Evolutionary conservation across 2,113 vertebrate species (phyloP), one percentile per base, ranked within the genome.

Genomic region (Potamarius usumacintae): DNA sequence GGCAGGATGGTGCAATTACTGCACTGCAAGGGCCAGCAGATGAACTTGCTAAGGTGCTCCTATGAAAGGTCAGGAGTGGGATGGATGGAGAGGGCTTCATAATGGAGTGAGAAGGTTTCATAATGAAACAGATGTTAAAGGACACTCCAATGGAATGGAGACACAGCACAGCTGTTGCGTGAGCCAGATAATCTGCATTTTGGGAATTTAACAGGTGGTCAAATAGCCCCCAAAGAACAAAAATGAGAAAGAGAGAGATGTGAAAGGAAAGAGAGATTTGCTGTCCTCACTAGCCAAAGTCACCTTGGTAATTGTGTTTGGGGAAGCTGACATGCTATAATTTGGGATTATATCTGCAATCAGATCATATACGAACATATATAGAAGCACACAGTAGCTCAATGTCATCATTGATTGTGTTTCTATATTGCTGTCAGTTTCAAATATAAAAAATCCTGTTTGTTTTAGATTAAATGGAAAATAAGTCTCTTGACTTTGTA

Each of bases 91-190:
- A 63, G 76, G 34, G 71, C 88, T 42, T 9, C 74, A 90, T 89
- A 30, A 71, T 42, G 42, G 42, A 30, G 90, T 14, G 84, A 88
- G 89, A 52, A 42, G n/a, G 88, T 88, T 91, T 89, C 55, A 93
- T 92, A 91, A 91, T 88, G 82, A 88, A 89, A 74, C 88, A 90
- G 90, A 89, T 92, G 88, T 89, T 89, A 65, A 62, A 60, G 48
- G 57, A 85, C 34, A 85, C 22, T n/a, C 25, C 60, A 12, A 30
- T 67, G 57, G 30, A 80, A 69, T 63, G 72, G 30, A 30, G 76
- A 87, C 50, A 79, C 27, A 79, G 53, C 77, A 65, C 89, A 92
- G 89, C 88, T 92, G 92, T 65, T 78, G 74, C 52, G 65, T 60
- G 85, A 87, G 76, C 48, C 82, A 6, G 69, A 74, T 80, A 62